Evolutionary conservation across 2,888 invertebrate species (phyloP).

Genomic region (Galeopsomyia nigrocyanea): DNA sequence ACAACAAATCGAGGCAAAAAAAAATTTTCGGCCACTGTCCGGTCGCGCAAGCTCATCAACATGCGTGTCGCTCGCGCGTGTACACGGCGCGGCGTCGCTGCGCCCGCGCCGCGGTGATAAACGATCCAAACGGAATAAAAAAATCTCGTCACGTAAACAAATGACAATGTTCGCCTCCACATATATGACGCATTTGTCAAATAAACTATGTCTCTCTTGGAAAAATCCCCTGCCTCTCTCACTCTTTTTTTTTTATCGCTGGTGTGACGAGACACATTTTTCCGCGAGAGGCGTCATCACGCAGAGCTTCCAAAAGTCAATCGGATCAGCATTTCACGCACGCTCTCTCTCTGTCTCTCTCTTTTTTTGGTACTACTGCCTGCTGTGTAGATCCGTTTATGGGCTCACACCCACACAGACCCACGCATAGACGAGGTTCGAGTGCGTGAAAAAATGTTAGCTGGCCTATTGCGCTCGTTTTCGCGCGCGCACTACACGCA

Average conservation of each 20-base stretch:
- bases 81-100: too few relatives aligned
- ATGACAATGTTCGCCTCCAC: constrained; percentile 24
- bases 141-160: constrained; percentile 40
- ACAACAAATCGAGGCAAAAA: too few relatives aligned
- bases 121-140: constrained; percentile 23
- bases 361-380: not conserved
- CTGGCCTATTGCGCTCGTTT: too few relatives aligned
- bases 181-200: constrained; percentile 36
- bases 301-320: constrained; percentile 21
- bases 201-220: constrained; percentile 23
- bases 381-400: constrained; percentile 13
- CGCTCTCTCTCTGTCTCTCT: constrained; percentile 17
- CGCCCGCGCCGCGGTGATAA: constrained; percentile 12
- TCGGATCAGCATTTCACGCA: constrained; percentile 35
- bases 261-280: constrained; percentile 17
- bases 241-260: not conserved
- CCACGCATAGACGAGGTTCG: too few relatives aligned
- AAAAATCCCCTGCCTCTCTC: constrained; percentile 28
- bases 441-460: too few relatives aligned
- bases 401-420: not conserved
- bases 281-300: not conserved
- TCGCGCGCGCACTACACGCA: too few relatives aligned
- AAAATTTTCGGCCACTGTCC: constrained; percentile 1
- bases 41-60: constrained; percentile 20
- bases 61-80: constrained; percentile 23